These are phyloP conservation scores for Chirona hameri DNA, from an alignment of 2,888 invertebrate species.

Conservation along the genomic window DNA sequence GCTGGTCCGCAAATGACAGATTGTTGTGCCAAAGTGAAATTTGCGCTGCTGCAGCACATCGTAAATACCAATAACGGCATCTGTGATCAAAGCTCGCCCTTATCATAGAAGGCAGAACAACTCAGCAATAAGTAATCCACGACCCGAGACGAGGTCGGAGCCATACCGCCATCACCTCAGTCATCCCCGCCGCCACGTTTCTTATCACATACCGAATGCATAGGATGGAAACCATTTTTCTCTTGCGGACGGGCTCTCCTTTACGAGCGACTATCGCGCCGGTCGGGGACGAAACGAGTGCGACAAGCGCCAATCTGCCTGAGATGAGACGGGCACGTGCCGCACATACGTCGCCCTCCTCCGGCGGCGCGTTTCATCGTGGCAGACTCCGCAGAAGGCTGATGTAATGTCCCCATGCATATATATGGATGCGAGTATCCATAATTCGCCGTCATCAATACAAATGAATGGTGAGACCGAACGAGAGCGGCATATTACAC, in stretches of 20 bases:
- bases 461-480: background rate
- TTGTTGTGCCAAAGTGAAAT: too few species aligned
- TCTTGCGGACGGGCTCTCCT: background rate
- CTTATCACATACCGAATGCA: background rate
- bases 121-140: too few species aligned
- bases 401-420: background rate
- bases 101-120: too few species aligned
- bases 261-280: background rate
- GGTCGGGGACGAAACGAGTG: background rate
- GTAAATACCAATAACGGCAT: too few species aligned
- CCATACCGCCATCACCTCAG: too few species aligned
- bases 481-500: too few species aligned
- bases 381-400: background rate
- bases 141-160: too few species aligned
- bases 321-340: background rate
- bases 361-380: background rate
- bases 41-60: too few species aligned
- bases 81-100: too few species aligned
- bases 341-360: background rate
- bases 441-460: background rate
- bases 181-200: background rate
- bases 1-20: too few species aligned
- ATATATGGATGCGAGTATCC: background rate
- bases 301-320: background rate
- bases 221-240: background rate